Conservation (phyloP, 2,797 vertebrate species). For the Coregonus suidteri region DNA sequence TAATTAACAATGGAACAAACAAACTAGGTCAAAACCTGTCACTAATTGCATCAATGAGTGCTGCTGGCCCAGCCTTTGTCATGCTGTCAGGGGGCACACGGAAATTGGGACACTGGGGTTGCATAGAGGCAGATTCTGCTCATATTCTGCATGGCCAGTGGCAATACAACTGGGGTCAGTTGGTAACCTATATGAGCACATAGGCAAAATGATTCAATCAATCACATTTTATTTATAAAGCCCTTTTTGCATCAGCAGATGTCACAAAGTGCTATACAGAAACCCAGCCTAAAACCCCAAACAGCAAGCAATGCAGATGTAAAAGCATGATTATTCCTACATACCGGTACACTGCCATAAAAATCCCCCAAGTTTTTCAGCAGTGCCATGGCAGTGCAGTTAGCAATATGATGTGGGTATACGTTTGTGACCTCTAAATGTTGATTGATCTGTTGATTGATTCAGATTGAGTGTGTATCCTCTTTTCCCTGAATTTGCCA, state of each 20-base stretch:
- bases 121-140: background rate
- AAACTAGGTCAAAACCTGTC: constrained; percentile 39
- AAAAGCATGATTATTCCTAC: background rate
- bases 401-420: background rate
- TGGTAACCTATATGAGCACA: background rate
- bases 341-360: background rate
- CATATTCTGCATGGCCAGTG: background rate
- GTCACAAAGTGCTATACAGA: too few relatives aligned
- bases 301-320: too few relatives aligned
- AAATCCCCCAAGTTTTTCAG: background rate
- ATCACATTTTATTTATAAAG: too few relatives aligned
- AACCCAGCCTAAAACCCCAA: too few relatives aligned
- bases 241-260: too few relatives aligned
- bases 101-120: background rate
- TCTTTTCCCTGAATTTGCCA: too few relatives aligned
- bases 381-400: background rate
- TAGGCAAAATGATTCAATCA: constrained; percentile 1
- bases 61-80: constrained; percentile 55
- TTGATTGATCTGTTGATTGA: too few relatives aligned
- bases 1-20: constrained; percentile 63
- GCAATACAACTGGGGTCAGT: background rate
- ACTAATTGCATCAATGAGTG: constrained; percentile 56
- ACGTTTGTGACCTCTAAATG: background rate
- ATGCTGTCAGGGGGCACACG: constrained; percentile 42
- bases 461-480: too few relatives aligned